Evolutionary conservation across 2,888 invertebrate genomes (phyloP), one percentile per base, ranked within the genome.

Genomic region (Tricholauxania praeusta): DNA sequence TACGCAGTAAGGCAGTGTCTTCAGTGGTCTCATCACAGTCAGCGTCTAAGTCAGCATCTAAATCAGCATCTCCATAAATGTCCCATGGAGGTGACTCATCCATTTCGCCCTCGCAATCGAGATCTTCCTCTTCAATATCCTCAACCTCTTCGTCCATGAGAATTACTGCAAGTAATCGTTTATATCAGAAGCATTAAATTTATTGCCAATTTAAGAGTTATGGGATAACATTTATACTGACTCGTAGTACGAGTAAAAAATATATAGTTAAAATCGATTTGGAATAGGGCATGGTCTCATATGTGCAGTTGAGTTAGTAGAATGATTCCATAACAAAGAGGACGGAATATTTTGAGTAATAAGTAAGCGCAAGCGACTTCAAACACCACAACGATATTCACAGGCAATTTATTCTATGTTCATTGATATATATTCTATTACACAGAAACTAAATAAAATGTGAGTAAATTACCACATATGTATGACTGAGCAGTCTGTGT

Each of bases 1-100:
- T 89, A 77, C 89, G 88, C 76, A 90, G 84, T 78, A 90, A 86
- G 71, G 90, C 89, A 75, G 90, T 90, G 82, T 90, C 89, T 82
- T 90, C 90, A 77, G 88, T 88, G 77, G 87, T 88, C 79, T 88
- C 88, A 79, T 89, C 89, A 78, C 87, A 87, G 78, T 89, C 88
- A 76, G 86, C 86, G 65, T 83, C 83, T 19, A 79, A 86, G 76
- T 88, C 88, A 70, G 85, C 87, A 80, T 89, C 88, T 57, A 81
- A 84, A 73, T 87, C 87, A 76, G 84, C 85, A 74, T 87, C 88
- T 77, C 86, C 87, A 78, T 88, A 87, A 75, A 87, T 85, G 80
- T 88, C 88, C 88, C 88, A 88, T 59, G 88, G 85, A 52, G 88
- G 87, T 53, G 86, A 87, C 79, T 87, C 87, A 47, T 86, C 86